Conservation (phyloP, 1,140 invertebrate genomes). For the Atta colombica region DNA sequence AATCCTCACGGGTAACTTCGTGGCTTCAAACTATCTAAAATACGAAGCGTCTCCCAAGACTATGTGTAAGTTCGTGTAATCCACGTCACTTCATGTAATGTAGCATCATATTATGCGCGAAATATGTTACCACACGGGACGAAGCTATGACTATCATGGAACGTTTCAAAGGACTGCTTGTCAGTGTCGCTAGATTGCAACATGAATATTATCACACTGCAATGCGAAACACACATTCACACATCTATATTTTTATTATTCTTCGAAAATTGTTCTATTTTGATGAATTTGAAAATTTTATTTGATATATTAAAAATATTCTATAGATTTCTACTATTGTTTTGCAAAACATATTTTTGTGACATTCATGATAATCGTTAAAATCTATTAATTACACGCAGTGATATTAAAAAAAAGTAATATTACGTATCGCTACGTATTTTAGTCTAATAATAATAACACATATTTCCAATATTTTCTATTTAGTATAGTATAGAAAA, state of each 20-base stretch:
- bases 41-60: conserved; percentile 34
- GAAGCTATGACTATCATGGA: conserved; percentile 24
- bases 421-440: background rate
- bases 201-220: conserved; percentile 8
- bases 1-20: conserved; percentile 36
- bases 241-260: background rate
- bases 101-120: conserved; percentile 54
- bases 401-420: background rate
- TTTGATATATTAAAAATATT: background rate
- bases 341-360: background rate
- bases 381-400: background rate
- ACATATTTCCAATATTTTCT: background rate
- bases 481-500: background rate
- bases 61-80: conserved; percentile 43
- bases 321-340: background rate
- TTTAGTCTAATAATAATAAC: background rate
- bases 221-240: background rate
- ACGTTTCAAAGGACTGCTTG: conserved; percentile 34
- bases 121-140: conserved; percentile 38
- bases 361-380: background rate
- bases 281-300: background rate
- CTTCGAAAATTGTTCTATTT: background rate
- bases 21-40: conserved; percentile 49
- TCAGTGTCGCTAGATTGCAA: background rate
- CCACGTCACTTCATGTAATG: conserved; percentile 50